A percentile compares a stretch with the other conserved stretches of the same genome.
Evolutionary conservation across 2,888 invertebrate species (phyloP).

Genomic region (Cosmia pyralina): DNA sequence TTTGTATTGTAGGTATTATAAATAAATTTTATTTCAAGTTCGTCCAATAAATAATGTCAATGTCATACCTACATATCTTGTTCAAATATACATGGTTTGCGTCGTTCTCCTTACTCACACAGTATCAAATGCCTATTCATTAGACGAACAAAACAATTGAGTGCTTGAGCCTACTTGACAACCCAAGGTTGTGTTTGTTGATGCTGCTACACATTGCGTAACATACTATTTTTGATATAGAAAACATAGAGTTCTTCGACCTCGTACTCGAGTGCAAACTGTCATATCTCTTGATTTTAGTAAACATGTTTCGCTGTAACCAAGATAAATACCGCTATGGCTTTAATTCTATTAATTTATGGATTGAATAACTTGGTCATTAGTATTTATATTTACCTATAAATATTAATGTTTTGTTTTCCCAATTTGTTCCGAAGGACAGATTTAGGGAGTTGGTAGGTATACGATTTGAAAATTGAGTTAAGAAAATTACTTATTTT

Average conservation of each 20-base stretch:
- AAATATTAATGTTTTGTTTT: conserved; percentile 42
- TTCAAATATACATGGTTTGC: conserved; percentile 51
- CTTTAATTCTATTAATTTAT: conserved; percentile 53
- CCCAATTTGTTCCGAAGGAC: conserved; percentile 36
- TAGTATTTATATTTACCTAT: conserved; percentile 41
- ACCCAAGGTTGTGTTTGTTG: conserved; percentile 83
- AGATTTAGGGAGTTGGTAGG: conserved; percentile 3
- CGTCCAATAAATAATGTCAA: conserved; percentile 66
- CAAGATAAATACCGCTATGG: conserved; percentile 22
- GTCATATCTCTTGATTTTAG: conserved; percentile 40
- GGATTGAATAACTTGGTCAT: conserved; percentile 25
- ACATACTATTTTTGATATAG: conserved; percentile 76
- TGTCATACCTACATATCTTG: conserved; percentile 66
- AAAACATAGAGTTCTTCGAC: conserved; percentile 77
- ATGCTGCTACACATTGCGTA: conserved; percentile 77
- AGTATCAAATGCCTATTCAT: conserved; percentile 71
- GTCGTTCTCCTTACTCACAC: conserved; percentile 62
- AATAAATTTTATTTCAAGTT: conserved; percentile 68
- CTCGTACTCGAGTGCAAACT: conserved; percentile 58
- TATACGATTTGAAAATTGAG: neutral
- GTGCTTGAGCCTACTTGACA: conserved; percentile 69
- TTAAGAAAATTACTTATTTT: neutral
- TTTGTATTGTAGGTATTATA: conserved; percentile 23
- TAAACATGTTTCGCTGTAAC: conserved; percentile 36
- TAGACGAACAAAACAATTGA: conserved; percentile 75